Evolutionary conservation across 2,113 vertebrate genomes (phyloP).

Genomic region (Proteles cristata): DNA sequence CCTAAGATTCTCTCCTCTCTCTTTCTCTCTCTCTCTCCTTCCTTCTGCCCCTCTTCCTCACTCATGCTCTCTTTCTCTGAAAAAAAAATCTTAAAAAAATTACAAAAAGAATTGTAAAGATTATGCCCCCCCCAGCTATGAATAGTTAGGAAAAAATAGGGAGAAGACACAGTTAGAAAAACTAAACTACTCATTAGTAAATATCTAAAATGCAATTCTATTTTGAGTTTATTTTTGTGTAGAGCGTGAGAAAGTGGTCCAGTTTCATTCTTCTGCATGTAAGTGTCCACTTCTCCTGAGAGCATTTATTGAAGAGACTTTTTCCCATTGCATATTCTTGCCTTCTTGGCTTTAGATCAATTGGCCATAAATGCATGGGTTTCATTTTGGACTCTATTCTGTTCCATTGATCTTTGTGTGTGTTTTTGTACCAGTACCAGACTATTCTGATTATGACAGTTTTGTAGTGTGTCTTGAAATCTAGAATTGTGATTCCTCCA

Average conservation of each 20-base stretch:
- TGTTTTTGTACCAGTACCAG: not conserved
- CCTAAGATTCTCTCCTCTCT: too few species aligned
- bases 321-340: not conserved
- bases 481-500: not conserved
- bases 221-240: not conserved
- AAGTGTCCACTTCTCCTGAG: not conserved
- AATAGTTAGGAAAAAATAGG: not conserved
- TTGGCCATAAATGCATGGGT: not conserved
- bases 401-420: not conserved
- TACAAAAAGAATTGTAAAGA: not conserved
- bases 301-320: not conserved
- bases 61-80: too few species aligned
- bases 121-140: not conserved
- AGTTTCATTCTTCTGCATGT: not conserved
- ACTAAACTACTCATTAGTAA: not conserved
- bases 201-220: not conserved
- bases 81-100: not conserved
- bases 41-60: too few species aligned
- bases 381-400: not conserved
- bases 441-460: not conserved
- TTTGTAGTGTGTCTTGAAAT: not conserved
- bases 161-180: not conserved
- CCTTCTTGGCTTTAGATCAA: not conserved
- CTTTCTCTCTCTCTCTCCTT: too few species aligned
- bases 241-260: not conserved